phyloP scores from a whole-genome alignment of 2,888 invertebrate species.

The Craniophora ligustri region DNA sequence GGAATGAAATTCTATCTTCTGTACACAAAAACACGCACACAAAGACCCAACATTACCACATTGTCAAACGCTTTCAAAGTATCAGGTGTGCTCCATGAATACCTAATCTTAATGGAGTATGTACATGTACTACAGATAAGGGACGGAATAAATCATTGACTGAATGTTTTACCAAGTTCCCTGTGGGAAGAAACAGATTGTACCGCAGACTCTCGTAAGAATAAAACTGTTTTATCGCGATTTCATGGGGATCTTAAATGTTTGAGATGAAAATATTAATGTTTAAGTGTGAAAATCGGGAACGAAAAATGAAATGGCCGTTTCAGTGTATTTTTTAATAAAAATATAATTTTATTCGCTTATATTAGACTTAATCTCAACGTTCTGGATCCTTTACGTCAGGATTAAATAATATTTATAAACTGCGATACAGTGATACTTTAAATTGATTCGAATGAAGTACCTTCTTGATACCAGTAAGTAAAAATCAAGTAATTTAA shows the following conservation, averaged over 20 bases:
- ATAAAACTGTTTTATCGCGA: constrained; percentile 54
- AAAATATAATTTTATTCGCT: no score
- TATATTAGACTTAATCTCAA: no score
- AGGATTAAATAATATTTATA: no score
- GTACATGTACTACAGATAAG: constrained; percentile 74
- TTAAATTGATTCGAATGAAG: no score
- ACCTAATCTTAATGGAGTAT: constrained; percentile 86
- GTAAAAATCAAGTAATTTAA: no score
- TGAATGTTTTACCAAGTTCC: constrained; percentile 77
- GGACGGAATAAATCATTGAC: constrained; percentile 83
- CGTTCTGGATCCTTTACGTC: no score
- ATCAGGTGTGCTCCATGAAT: constrained; percentile 86
- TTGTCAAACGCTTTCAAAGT: constrained; percentile 76
- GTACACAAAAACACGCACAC: constrained; percentile 28
- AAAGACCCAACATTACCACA: constrained; percentile 46
- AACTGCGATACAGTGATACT: no score
- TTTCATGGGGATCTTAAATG: constrained; percentile 57
- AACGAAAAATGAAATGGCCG: constrained; percentile 17
- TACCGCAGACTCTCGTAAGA: constrained; percentile 49
- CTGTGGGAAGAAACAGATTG: constrained; percentile 85
- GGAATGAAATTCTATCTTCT: constrained; percentile 32
- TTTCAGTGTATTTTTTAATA: not conserved
- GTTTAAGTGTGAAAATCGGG: constrained; percentile 45
- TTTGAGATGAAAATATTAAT: constrained; percentile 60
- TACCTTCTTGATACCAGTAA: no score